phyloP scores from a whole-genome alignment of 2,113 vertebrate genomes.

The Ahaetulla prasina region DNA sequence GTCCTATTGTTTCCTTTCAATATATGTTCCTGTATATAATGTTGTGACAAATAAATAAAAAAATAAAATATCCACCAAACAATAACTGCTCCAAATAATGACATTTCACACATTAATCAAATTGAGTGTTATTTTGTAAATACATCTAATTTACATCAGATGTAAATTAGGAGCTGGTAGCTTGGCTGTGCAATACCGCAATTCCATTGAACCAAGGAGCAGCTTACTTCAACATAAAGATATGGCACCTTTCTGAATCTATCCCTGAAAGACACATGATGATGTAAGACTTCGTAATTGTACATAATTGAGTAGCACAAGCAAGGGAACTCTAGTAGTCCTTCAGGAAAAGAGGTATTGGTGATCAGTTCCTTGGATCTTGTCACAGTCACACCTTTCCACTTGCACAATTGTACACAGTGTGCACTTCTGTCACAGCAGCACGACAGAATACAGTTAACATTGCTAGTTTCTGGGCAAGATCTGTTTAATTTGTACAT shows the following conservation, averaged over 20 bases:
- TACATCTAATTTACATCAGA: too few species aligned
- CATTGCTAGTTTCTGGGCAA: not conserved
- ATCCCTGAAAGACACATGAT: not conserved
- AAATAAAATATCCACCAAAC: constrained; percentile 5
- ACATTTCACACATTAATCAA: not conserved
- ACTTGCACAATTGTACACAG: not conserved
- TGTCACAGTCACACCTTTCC: not conserved
- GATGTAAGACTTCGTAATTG: not conserved
- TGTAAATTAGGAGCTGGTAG: not conserved
- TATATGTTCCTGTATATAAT: too few species aligned
- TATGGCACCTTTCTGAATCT: not conserved
- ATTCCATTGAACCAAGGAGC: not conserved
- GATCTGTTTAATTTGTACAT: not conserved
- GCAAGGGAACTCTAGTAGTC: not conserved
- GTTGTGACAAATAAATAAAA: too few species aligned
- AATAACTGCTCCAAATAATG: constrained; percentile 16
- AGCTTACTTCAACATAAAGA: not conserved
- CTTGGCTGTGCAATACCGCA: not conserved
- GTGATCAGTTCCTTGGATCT: not conserved
- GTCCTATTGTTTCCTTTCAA: too few species aligned
- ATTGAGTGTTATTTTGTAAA: not conserved
- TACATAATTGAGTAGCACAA: not conserved
- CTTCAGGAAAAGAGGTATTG: not conserved
- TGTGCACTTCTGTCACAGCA: not conserved
- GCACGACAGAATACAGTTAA: not conserved